Evolutionary conservation across 2,797 vertebrate species (phyloP), one percentile per base, ranked within the genome.

Genomic region (Garrulus glandarius): DNA sequence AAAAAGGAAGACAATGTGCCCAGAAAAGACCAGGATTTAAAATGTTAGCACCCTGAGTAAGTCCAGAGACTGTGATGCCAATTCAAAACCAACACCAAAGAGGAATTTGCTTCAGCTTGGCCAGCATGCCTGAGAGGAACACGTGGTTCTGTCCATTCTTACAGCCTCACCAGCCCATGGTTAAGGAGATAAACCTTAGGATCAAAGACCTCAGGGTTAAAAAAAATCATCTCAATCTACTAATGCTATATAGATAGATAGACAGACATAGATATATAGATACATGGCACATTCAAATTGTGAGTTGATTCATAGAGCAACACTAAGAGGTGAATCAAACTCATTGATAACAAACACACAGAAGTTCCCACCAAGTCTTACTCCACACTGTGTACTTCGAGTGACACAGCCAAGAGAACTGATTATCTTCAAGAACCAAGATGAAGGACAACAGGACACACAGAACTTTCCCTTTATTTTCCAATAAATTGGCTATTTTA

Each of bases 231-330:
- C 17, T 55, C 43, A 22, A 50, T 59, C 41, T 75, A 20, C 13
- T 43, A 59, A 24, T 43, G 32, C 6, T 39, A 23, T 16, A 37
- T 4, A 43, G 4, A 15, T 15, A 30, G 8, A 57, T 6, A 41
- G 19, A 63, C 20, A 39, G 23, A 39, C 11, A 60, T 18, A 59
- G 4, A 57, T 12, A 30, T 4, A 61, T 1, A 34, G 14, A 19
- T 26, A 43, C 4, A 77, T 10, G 39, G 17, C 18, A 74, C 14
- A 21, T 32, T 75, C 15, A 37, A 32, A n/a, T 4, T 15, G 16
- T 0, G 1, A 15, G 32, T 34, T 37, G 44, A 60, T 34, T 55
- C 4, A 2, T 0, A 80, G 30, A 69, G 55, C 46, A 77, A 47
- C 18, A 57, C 9, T 20, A 34, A 30, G 17, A 69, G 43, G 5